phyloP scores from a whole-genome alignment of 2,113 vertebrate species.

The Lepidothrix coronata region DNA sequence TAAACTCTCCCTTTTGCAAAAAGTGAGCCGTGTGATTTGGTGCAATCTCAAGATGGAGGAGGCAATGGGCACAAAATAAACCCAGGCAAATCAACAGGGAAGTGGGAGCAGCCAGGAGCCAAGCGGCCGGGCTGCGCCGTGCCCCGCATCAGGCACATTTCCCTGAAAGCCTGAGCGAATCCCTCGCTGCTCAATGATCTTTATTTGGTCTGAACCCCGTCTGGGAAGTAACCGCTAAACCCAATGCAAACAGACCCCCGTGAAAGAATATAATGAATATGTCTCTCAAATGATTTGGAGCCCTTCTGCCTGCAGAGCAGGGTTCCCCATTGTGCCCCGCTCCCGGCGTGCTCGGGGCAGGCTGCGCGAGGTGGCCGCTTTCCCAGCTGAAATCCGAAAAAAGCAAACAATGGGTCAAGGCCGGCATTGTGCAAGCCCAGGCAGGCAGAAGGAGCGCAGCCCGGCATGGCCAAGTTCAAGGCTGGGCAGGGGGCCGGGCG shows the following conservation, averaged over 20 bases:
- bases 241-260: conserved; percentile 59
- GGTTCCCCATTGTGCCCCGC: conserved; percentile 36
- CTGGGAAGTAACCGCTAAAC: conserved; percentile 60
- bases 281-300: conserved; percentile 57
- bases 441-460: conserved; percentile 52
- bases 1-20: conserved; percentile 55
- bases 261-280: conserved; percentile 63
- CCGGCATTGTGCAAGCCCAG: conserved; percentile 52
- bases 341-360: conserved; percentile 31
- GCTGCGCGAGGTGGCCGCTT: conserved; percentile 46
- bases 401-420: conserved; percentile 58
- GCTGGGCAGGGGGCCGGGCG: conserved; percentile 51
- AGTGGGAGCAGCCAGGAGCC: background rate
- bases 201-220: conserved; percentile 54
- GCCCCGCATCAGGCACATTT: conserved; percentile 37
- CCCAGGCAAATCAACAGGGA: background rate
- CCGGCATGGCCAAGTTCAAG: conserved; percentile 70
- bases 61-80: background rate
- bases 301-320: conserved; percentile 47
- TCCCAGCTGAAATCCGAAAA: conserved; percentile 60
- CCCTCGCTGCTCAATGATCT: conserved; percentile 34
- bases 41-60: background rate
- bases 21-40: conserved; percentile 24
- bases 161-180: conserved; percentile 16
- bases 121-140: background rate